Evolutionary conservation across 1,140 invertebrate species (phyloP), one percentile per base, ranked within the genome.

Genomic region (Drosophila seguyi): DNA sequence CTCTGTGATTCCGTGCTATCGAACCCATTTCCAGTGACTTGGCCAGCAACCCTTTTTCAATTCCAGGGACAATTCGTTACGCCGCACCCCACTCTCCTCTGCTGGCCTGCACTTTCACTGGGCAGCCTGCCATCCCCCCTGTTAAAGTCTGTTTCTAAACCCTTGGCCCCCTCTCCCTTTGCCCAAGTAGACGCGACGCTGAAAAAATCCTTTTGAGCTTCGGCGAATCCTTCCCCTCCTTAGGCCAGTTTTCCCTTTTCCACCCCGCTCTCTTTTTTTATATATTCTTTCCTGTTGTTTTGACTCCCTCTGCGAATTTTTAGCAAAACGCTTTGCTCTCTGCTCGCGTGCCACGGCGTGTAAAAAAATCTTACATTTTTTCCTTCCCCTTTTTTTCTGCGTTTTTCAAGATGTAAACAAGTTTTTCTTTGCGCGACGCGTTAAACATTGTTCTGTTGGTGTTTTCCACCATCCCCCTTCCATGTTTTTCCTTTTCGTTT

Each of bases 361-460:
- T 25, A 82, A 74, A 78, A 78, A 76, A 55, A 62, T 75, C 65
- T 52, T 63, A 31, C 27, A 18, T 42, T 62, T 85, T 81, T 82
- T 84, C 48, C n/a, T 57, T 22, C 36, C 13, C 16, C 69, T 85
- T 78, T 85, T 85, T 81, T 73, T 60, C 69, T 73, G 27, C 63
- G 61, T 73, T 90, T 86, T 81, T 75, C 61, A 91, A 88, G 88
- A 91, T 91, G 87, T 91, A 91, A 91, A 91, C 87, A 91, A 91
- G 83, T 84, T 88, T 90, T 90, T 90, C 82, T 82, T 86, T 82
- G 63, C 74, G 77, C 76, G 57, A 68, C 84, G 79, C 72, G 83
- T 60, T 75, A 48, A 75, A 74, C 75, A 82, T 75, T 73, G 71
- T 79, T 78, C 72, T 82, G 42, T 39, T 68, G 55, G 34, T 31